Conservation (phyloP, 2,888 invertebrate species). For the Pheosia gnoma region DNA sequence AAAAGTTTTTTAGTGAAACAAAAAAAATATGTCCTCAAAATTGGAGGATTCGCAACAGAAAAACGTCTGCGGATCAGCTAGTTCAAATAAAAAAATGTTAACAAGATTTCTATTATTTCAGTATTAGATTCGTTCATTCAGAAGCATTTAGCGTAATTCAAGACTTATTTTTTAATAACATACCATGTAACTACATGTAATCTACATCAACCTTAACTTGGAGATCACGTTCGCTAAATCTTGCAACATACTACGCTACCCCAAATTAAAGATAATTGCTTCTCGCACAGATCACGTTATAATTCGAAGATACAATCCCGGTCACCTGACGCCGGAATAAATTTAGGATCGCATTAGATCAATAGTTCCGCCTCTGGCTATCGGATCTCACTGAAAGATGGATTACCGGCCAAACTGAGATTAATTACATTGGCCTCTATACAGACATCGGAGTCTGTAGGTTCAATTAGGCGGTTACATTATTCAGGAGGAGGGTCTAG, state of each 20-base stretch:
- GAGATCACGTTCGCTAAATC: conserved; percentile 26
- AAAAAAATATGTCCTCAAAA: no score
- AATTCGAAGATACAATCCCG: conserved; percentile 36
- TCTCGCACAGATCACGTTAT: conserved; percentile 34
- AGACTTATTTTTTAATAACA: no score
- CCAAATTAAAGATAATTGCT: conserved; percentile 43
- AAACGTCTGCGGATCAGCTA: no score
- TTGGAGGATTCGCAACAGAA: no score
- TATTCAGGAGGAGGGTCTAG: conserved; percentile 30
- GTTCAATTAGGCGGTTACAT: conserved; percentile 34
- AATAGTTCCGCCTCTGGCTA: conserved; percentile 46
- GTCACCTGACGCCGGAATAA: conserved; percentile 52
- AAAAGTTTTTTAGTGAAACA: no score
- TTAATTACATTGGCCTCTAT: conserved; percentile 56
- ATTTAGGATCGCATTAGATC: conserved; percentile 55
- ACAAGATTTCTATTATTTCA: no score
- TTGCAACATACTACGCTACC: conserved; percentile 27
- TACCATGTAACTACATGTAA: background rate
- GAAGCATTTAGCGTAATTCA: no score
- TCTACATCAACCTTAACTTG: conserved; percentile 21
- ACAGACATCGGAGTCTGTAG: conserved; percentile 34
- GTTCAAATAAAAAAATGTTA: no score
- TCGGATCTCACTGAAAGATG: conserved; percentile 54
- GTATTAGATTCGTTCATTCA: no score
- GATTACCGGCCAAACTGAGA: conserved; percentile 66